Base-by-base conservation (phyloP, 2,888 invertebrate species). In the Scaptomyza caliginosa region DNA sequence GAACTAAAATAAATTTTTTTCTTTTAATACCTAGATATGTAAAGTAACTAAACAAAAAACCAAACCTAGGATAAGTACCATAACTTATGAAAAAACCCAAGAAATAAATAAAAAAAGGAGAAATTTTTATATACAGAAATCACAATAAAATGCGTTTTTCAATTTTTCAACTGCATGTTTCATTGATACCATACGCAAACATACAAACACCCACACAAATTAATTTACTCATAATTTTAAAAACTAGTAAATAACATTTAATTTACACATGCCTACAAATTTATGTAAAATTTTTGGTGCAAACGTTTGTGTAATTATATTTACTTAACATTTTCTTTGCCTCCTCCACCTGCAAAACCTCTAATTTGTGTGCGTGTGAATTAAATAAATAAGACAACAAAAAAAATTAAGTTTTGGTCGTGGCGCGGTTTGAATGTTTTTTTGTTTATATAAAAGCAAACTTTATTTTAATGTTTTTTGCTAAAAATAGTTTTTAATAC, bases 231-330 rank as follows among this genome's bases (percentile, higher is more conserved):
- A 58, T 42, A 40, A 58, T 60, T 46, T 60, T 42, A 21, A 3
- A 11, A 64, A 56, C 52, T 86, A 85, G 83, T 83, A 83, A 83
- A 86, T 83, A 83, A 86, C 83, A 78, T 68, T 72, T 69, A 49
- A 66, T 63, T 77, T 74, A 71, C 49, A 63, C 43, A 63, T 38
- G 42, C 24, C 64, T 34, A 50, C 49, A 63, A 48, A 56, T 63
- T 73, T 58, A 46, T 75, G 58, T 74, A 76, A 49, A 72, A 58
- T 72, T 58, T 58, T 73, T 67, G 73, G 74, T 74, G 74, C 59
- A 26, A 36, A 43, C 60, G 72, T 74, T 73, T 74, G 69, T 74
- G 57, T 65, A 72, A 55, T 72, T 76, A 46, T 60, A 49, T 68
- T 75, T 69, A 68, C 54, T 72, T 74, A 13, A 11, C 21, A 28